Evolutionary conservation across 2,888 invertebrate genomes (phyloP).

Genomic region (Polydesmus complanatus): DNA sequence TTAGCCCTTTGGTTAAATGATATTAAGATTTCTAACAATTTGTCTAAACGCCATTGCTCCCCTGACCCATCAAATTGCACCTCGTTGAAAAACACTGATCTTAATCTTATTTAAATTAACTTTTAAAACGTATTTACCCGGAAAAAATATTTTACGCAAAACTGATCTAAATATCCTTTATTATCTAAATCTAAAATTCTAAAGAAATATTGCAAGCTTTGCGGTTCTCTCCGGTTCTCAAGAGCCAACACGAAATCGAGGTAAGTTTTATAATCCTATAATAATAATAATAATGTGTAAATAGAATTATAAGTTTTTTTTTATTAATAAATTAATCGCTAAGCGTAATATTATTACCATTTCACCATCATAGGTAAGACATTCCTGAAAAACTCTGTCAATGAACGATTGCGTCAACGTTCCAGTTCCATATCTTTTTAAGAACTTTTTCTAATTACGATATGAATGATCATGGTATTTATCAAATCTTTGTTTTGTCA

Average conservation of each 20-base stretch:
- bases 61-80: too few relatives aligned
- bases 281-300: constrained; percentile 5
- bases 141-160: constrained; percentile 84
- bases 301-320: not conserved
- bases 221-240: constrained; percentile 81
- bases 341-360: constrained; percentile 13
- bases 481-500: too few relatives aligned
- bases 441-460: not conserved
- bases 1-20: too few relatives aligned
- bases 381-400: constrained; percentile 86
- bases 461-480: not conserved
- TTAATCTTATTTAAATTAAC: not conserved
- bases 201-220: constrained; percentile 81
- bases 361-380: constrained; percentile 65
- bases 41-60: too few relatives aligned
- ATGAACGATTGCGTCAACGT: constrained; percentile 81
- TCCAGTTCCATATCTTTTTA: constrained; percentile 65
- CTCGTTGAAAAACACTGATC: too few relatives aligned
- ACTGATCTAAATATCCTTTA: constrained; percentile 73
- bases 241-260: constrained; percentile 84
- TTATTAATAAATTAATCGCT: not conserved
- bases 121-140: constrained; percentile 40
- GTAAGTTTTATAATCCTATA: constrained; percentile 80
- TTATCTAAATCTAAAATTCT: constrained; percentile 78
- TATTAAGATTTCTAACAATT: too few relatives aligned